A percentile compares a stretch with the other conserved stretches of the same genome.
These are phyloP conservation scores for Marmota flaviventris DNA, from an alignment of 2,113 vertebrate genomes.

Conservation along the genomic window DNA sequence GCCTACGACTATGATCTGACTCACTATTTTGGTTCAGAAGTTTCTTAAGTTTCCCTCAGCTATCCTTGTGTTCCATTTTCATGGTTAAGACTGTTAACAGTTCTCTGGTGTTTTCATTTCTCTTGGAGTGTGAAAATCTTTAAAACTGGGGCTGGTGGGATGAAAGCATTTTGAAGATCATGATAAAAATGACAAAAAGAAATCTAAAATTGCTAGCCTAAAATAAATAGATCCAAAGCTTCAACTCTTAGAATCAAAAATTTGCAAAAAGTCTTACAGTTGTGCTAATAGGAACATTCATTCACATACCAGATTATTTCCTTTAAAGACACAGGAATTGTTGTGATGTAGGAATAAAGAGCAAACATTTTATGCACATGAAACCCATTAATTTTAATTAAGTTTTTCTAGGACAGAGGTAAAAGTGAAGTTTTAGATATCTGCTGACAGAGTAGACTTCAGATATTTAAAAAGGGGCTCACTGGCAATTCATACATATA, in stretches of 20 bases:
- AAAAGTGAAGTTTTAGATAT: background rate
- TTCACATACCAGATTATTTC: background rate
- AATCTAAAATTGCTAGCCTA: slow-evolving; percentile 4
- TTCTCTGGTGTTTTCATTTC: slow-evolving; percentile 45
- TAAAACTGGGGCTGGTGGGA: background rate
- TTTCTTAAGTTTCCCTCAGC: background rate
- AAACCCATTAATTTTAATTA: slow-evolving; percentile 51
- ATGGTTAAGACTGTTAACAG: background rate
- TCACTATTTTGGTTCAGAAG: slow-evolving; percentile 37
- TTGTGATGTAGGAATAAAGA: background rate
- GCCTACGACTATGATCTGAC: background rate
- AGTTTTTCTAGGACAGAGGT: background rate
- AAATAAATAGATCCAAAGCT: slow-evolving; percentile 24
- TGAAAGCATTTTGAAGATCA: slow-evolving; percentile 35
- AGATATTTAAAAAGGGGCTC: background rate
- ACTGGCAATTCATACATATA: background rate
- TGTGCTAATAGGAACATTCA: background rate
- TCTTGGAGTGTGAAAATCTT: background rate
- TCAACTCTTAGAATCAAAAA: slow-evolving; percentile 20
- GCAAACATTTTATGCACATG: background rate
- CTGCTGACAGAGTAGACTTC: background rate
- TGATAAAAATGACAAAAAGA: slow-evolving; percentile 59
- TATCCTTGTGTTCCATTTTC: background rate
- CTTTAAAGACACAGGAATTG: slow-evolving; percentile 23
- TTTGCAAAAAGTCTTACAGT: background rate